A percentile compares a stretch with the other conserved stretches of the same genome.
Conservation (phyloP, 64 coral and sea anemone species). For the Pachyseris speciosa region DNA sequence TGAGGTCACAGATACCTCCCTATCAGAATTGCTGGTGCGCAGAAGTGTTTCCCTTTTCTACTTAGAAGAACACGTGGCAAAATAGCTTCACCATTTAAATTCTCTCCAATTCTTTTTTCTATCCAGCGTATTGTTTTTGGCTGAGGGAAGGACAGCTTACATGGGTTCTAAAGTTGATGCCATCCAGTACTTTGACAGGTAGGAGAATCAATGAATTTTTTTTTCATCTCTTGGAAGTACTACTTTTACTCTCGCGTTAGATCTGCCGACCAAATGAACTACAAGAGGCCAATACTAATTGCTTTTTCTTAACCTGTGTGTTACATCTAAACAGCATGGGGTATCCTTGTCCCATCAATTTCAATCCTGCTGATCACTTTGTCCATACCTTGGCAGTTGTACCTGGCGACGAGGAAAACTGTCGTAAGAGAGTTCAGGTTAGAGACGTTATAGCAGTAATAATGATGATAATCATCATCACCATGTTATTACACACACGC, state of each 20-base stretch:
- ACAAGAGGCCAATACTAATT: neutral
- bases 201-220: neutral
- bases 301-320: neutral
- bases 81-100: too few relatives aligned
- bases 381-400: conserved; percentile 59
- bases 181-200: conserved; percentile 54
- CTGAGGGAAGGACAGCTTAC: conserved; percentile 71
- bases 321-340: conserved; percentile 1
- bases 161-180: conserved; percentile 56
- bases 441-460: neutral
- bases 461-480: neutral
- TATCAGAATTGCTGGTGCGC: too few relatives aligned
- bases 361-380: conserved; percentile 72
- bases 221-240: neutral
- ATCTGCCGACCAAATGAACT: neutral
- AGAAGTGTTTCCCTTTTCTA: too few relatives aligned
- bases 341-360: conserved; percentile 55
- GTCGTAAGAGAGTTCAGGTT: conserved; percentile 37
- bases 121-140: conserved; percentile 60
- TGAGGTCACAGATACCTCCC: too few relatives aligned
- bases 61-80: too few relatives aligned
- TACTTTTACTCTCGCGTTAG: neutral
- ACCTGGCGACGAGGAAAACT: conserved; percentile 53
- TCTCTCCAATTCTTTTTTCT: conserved; percentile 2
- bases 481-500: too few relatives aligned